Conservation (phyloP, 1,140 invertebrate genomes). For the Bombus pyrosoma region DNA sequence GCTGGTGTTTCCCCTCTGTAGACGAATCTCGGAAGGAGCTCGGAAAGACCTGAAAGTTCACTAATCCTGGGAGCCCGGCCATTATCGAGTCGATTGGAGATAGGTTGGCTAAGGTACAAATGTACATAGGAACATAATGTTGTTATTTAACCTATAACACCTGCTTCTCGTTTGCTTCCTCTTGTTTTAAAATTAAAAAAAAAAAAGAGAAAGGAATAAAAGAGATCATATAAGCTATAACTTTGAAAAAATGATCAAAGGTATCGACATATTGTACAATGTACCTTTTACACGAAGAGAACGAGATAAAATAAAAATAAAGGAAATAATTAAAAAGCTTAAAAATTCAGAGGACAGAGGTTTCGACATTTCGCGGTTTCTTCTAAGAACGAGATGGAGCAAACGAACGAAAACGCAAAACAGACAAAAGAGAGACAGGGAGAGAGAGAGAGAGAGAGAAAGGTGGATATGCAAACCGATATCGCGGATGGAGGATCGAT, state of each 20-base stretch:
- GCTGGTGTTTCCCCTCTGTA: not conserved
- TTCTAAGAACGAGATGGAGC: not conserved
- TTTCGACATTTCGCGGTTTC: not conserved
- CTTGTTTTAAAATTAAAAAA: not conserved
- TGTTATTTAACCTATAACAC: constrained; percentile 76
- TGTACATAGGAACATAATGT: constrained; percentile 81
- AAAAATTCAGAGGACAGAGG: not conserved
- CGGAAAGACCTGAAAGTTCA: not conserved
- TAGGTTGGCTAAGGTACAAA: constrained; percentile 82
- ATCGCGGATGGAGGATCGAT: constrained; percentile 39
- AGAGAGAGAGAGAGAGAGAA: not conserved
- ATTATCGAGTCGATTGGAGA: constrained; percentile 73
- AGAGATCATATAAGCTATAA: not conserved
- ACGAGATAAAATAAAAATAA: not conserved
- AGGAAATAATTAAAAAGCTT: not conserved
- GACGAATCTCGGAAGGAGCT: not conserved
- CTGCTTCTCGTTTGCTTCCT: constrained; percentile 40
- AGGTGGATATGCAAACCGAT: constrained; percentile 35
- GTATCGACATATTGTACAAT: not conserved
- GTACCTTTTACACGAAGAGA: not conserved
- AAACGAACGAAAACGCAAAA: not conserved
- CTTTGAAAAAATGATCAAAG: too few relatives aligned
- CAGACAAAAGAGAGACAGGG: constrained; percentile 6
- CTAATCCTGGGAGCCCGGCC: constrained; percentile 71
- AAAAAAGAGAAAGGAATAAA: not conserved